A percentile compares a stretch with the other conserved stretches of the same genome.
Evolutionary conservation across 2,888 invertebrate genomes (phyloP).

Genomic region (Acanthosoma haemorrhoidale): DNA sequence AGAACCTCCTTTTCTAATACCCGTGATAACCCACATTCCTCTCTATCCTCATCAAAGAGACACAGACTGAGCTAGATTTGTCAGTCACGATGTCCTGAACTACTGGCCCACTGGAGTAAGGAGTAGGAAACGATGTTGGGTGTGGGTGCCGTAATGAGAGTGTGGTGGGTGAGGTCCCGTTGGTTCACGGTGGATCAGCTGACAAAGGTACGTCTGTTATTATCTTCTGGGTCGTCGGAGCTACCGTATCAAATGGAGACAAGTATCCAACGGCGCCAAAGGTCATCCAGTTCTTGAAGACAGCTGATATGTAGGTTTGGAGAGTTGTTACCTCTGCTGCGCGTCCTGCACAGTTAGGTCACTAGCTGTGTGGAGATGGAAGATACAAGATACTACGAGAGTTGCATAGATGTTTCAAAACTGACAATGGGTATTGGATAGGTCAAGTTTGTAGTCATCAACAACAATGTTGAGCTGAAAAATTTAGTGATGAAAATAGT

Average conservation of each 20-base stretch:
- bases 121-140: neutral
- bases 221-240: neutral
- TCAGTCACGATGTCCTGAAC: neutral
- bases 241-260: neutral
- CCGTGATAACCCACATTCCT: neutral
- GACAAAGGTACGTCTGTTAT: neutral
- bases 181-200: slow-evolving; percentile 1
- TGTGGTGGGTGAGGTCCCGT: neutral
- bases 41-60: neutral
- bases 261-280: neutral
- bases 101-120: neutral
- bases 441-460: too few relatives aligned
- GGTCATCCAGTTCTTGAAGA: neutral
- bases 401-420: too few relatives aligned
- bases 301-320: slow-evolving; percentile 3
- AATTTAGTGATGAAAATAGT: too few relatives aligned
- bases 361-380: neutral
- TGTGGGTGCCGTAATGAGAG: slow-evolving; percentile 2
- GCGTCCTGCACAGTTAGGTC: neutral
- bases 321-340: neutral
- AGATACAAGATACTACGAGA: neutral
- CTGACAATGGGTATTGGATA: too few relatives aligned
- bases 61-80: neutral
- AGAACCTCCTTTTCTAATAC: too few relatives aligned
- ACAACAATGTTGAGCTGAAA: too few relatives aligned